Evolutionary conservation across 2,888 invertebrate genomes (phyloP).

Genomic region (Cistogaster globosa): DNA sequence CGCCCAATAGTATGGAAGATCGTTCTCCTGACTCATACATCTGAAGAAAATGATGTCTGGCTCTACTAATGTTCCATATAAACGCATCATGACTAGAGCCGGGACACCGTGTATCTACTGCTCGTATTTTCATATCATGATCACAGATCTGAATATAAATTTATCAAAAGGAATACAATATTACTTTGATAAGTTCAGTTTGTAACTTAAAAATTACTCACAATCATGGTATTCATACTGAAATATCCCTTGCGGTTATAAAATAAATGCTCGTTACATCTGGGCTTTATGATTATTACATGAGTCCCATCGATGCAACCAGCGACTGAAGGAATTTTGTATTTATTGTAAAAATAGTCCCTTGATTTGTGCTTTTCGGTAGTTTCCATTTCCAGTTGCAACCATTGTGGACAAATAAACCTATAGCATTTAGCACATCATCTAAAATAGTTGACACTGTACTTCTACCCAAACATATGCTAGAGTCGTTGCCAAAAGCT

Average conservation of each 20-base stretch:
- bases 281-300: neutral
- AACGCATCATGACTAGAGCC: constrained; percentile 10
- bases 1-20: too few relatives aligned
- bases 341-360: neutral
- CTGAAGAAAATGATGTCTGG: too few relatives aligned
- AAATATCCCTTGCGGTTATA: neutral
- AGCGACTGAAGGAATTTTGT: too few relatives aligned
- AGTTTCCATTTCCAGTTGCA: constrained; percentile 1
- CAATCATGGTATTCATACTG: too few relatives aligned
- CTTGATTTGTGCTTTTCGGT: neutral
- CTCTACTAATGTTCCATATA: neutral
- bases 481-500: neutral
- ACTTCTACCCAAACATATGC: constrained; percentile 29
- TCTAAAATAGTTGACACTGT: constrained; percentile 23
- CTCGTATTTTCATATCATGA: constrained; percentile 6
- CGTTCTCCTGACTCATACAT: too few relatives aligned
- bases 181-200: too few relatives aligned
- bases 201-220: too few relatives aligned
- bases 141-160: neutral
- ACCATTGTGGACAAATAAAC: neutral
- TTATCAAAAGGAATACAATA: too few relatives aligned
- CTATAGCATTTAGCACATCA: constrained; percentile 6
- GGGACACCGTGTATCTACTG: constrained; percentile 13
- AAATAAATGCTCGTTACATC: too few relatives aligned
- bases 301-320: neutral